Evolutionary conservation across 2,888 invertebrate species (phyloP), one percentile per base, ranked within the genome.

Genomic region (Coleophora deauratella): DNA sequence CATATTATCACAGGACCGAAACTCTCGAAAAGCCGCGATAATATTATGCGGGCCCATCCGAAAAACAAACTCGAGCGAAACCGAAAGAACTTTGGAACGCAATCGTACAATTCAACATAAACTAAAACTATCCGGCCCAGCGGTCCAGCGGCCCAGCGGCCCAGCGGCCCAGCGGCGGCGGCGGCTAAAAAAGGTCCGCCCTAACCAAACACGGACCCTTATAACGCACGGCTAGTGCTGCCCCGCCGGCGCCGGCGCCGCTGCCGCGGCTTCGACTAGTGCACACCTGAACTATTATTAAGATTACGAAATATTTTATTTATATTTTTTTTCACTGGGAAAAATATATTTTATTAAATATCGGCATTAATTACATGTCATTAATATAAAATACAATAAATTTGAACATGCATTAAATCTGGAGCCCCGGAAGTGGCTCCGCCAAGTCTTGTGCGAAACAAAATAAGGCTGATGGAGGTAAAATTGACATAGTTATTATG

Each of bases 161-260:
- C 38, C 42, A 38, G 41, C 10, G 38, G 43, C 43, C 30, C 13
- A 2, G 7, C n/a, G 11, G n/a, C n/a, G n/a, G n/a, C n/a, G 6
- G 62, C 62, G 72, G 68, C 71, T 75, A 84, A 85, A 85, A 84
- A 85, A 85, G 85, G 84, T 79, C 70, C 21, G 66, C 66, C 80
- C 84, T 81, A 82, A 78, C 82, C 80, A 84, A 85, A 85, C 84
- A 85, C 47, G 59, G 66, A 81, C 85, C 84, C 82, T 79, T 82
- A 80, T 81, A 79, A 79, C 78, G 74, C 72, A 73, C 66, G 68
- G 62, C 56, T 45, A 21, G 21, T 21, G 21, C 21, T 21, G 21
- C 21, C 21, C n/a, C 49, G 50, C 49, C 54, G 54, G 52, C 21
- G 21, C 21, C 21, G 58, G 65, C n/a, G n/a, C n/a, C n/a, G n/a